These are phyloP conservation scores for Lamellibrachia luymesi DNA, from an alignment of 1,140 invertebrate species.

Conservation along the genomic window DNA sequence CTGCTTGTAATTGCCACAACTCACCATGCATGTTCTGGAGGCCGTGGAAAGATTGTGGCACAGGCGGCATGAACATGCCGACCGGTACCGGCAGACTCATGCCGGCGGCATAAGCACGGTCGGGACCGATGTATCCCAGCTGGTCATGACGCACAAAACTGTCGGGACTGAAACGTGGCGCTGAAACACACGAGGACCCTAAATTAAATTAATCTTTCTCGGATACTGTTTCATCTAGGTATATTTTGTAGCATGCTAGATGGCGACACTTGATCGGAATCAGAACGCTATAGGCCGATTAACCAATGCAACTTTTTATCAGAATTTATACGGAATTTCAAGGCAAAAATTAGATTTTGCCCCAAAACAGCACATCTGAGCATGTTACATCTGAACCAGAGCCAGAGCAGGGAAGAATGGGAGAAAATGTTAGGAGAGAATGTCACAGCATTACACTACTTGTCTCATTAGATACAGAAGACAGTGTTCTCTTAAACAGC, in stretches of 20 bases:
- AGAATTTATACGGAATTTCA: too few species aligned
- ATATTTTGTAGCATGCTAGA: too few species aligned
- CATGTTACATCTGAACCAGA: neutral
- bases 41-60: slow-evolving; percentile 77
- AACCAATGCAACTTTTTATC: too few species aligned
- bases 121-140: slow-evolving; percentile 88
- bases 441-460: too few species aligned
- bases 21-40: slow-evolving; percentile 21
- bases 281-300: too few species aligned
- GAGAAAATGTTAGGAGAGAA: neutral
- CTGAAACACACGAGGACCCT: slow-evolving; percentile 21
- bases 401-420: neutral
- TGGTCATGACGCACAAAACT: slow-evolving; percentile 74
- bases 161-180: slow-evolving; percentile 31
- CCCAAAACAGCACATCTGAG: too few species aligned
- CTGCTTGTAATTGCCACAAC: neutral
- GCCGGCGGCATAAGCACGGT: slow-evolving; percentile 67
- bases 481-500: neutral
- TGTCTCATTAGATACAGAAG: too few species aligned
- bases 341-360: too few species aligned
- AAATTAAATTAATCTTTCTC: neutral
- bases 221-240: too few species aligned
- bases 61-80: slow-evolving; percentile 90
- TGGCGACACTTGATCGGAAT: too few species aligned
- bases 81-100: slow-evolving; percentile 75